Percentiles rank a stretch among this genome's conserved stretches.
phyloP scores from a whole-genome alignment of 2,797 vertebrate genomes.

The Aeoliscus strigatus region DNA sequence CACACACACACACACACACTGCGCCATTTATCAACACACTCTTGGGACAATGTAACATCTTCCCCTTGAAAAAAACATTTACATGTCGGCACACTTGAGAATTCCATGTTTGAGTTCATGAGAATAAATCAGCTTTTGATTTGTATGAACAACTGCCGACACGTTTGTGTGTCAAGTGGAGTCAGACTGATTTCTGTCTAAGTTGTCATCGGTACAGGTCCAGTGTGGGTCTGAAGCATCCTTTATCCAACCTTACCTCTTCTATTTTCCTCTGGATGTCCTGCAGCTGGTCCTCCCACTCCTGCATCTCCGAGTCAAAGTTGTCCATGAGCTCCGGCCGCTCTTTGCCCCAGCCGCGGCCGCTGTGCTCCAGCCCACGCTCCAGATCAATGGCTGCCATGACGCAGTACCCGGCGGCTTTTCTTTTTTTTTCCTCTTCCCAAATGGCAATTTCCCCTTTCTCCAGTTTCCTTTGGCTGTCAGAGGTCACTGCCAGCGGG shows the following conservation, averaged over 20 bases:
- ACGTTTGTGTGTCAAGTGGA: too few relatives aligned
- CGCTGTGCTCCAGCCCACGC: constrained; percentile 78
- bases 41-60: too few relatives aligned
- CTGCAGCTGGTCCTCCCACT: constrained; percentile 97
- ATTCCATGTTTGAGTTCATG: too few relatives aligned
- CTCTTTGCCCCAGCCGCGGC: constrained; percentile 83
- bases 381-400: constrained; percentile 84
- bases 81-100: too few relatives aligned
- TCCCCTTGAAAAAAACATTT: too few relatives aligned
- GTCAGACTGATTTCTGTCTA: too few relatives aligned
- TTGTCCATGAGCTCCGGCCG: constrained; percentile 85
- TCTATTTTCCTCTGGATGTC: constrained; percentile 96
- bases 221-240: too few relatives aligned
- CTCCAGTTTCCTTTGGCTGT: constrained; percentile 44
- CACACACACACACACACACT: constrained; percentile 12
- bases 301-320: constrained; percentile 93
- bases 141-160: too few relatives aligned
- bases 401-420: constrained; percentile 35
- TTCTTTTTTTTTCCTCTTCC: too few relatives aligned
- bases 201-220: too few relatives aligned
- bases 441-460: constrained; percentile 44
- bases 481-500: constrained; percentile 26
- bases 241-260: constrained; percentile 75
- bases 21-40: too few relatives aligned
- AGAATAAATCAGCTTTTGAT: too few relatives aligned